These are phyloP conservation scores for Ciconia nigra DNA, from an alignment of 2,797 vertebrate species.

Conservation along the genomic window DNA sequence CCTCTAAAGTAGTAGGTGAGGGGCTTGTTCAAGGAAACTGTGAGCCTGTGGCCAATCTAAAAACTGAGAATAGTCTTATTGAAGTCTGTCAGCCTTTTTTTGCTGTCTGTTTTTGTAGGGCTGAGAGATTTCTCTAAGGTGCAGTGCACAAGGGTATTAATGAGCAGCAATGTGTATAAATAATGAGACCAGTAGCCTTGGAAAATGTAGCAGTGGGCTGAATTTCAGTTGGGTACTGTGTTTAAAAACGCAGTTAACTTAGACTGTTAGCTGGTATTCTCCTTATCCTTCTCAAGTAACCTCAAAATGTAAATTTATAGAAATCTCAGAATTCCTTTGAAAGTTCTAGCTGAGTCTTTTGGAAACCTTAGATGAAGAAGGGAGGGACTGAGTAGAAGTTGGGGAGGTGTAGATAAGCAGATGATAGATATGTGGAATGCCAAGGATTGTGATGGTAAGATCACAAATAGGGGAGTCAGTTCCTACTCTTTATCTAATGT, in stretches of 20 bases:
- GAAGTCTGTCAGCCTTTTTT: background rate
- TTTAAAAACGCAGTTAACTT: background rate
- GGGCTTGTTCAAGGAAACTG: fast-evolving
- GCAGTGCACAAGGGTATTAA: background rate
- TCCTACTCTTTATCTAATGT: background rate
- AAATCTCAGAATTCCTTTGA: background rate
- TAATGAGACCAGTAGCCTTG: background rate
- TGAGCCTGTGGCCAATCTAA: background rate
- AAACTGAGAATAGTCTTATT: background rate
- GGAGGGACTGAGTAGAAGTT: background rate
- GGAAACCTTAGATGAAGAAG: background rate
- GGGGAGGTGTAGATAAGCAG: background rate
- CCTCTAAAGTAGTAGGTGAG: background rate
- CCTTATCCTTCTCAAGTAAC: background rate
- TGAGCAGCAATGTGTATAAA: background rate
- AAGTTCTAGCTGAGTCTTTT: background rate
- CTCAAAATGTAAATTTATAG: background rate
- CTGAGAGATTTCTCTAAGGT: background rate
- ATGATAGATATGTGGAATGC: background rate
- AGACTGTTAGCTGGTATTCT: background rate
- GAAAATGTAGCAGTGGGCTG: background rate
- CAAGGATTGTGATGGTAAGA: background rate
- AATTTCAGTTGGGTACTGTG: background rate
- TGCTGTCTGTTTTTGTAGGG: background rate
- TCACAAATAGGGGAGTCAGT: background rate